phyloP scores from a whole-genome alignment of 2,888 invertebrate genomes.

The Copidosoma aretas region DNA sequence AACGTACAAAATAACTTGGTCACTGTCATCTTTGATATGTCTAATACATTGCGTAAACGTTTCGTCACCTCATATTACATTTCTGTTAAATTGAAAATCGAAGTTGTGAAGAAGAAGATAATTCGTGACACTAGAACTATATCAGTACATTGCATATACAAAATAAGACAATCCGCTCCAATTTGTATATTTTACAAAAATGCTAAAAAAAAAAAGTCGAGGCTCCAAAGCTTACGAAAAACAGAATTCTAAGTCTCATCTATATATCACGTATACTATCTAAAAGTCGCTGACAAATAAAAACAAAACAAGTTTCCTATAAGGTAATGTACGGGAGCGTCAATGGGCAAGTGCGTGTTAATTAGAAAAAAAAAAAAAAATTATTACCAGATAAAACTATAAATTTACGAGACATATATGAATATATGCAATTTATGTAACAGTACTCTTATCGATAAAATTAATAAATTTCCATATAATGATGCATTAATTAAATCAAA shows the following conservation, averaged over 20 bases:
- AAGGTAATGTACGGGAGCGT: constrained; percentile 41
- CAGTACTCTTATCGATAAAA: constrained; percentile 5
- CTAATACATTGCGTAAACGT: background rate
- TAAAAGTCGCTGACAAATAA: constrained; percentile 50
- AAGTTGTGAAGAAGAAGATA: background rate
- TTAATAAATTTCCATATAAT: background rate
- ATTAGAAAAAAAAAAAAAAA: background rate
- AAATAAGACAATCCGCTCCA: constrained; percentile 52
- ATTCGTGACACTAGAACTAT: constrained; percentile 5
- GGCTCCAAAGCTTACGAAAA: constrained; percentile 18
- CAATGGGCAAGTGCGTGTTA: constrained; percentile 7
- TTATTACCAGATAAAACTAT: constrained; percentile 30
- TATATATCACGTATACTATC: constrained; percentile 24
- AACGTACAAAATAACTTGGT: background rate
- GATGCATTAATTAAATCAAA: constrained; percentile 6
- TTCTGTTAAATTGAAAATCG: background rate
- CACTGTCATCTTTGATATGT: background rate
- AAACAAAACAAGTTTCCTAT: constrained; percentile 53
- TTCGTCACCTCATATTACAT: background rate
- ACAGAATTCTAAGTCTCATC: background rate
- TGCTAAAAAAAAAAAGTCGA: constrained; percentile 3
- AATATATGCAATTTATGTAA: background rate
- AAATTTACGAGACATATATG: constrained; percentile 1
- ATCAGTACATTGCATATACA: constrained; percentile 36
- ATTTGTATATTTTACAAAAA: constrained; percentile 19